These are phyloP conservation scores for Porites evermanni DNA, from an alignment of 92 coral and sea anemone species.

Conservation along the genomic window DNA sequence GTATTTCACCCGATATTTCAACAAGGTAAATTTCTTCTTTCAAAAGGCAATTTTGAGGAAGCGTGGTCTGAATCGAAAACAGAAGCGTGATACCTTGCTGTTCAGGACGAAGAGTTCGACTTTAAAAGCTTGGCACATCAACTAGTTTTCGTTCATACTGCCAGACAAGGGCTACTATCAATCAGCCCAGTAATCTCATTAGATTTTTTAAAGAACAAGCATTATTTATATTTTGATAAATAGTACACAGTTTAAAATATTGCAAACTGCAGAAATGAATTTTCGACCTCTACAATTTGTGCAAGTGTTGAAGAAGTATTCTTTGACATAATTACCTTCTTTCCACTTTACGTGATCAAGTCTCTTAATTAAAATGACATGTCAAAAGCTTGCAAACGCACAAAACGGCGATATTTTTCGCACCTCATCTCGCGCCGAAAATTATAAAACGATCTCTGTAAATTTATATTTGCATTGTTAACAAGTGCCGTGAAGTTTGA, in stretches of 20 bases:
- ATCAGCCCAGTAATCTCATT: not conserved
- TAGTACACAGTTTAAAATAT: not conserved
- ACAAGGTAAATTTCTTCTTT: not conserved
- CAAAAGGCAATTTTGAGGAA: not conserved
- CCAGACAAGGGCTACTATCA: not conserved
- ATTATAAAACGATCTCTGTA: slow-evolving; percentile 6
- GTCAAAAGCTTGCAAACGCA: no score
- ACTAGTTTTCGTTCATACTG: not conserved
- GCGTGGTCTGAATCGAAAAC: not conserved
- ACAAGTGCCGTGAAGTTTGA: not conserved
- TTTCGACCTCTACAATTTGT: not conserved
- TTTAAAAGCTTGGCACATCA: not conserved
- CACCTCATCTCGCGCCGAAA: slow-evolving; percentile 11
- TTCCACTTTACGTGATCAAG: no score
- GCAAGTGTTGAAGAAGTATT: not conserved
- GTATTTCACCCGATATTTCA: slow-evolving; percentile 6
- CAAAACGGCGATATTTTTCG: not conserved
- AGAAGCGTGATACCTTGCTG: not conserved
- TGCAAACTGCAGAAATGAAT: not conserved
- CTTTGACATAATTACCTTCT: not conserved
- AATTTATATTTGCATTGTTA: slow-evolving; percentile 2
- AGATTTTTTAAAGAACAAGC: not conserved
- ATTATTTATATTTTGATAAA: not conserved
- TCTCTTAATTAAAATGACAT: no score
- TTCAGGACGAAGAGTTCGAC: not conserved